Conservation (phyloP, 2,888 invertebrate genomes). For the Scaptomyza cyrtandrae region DNA sequence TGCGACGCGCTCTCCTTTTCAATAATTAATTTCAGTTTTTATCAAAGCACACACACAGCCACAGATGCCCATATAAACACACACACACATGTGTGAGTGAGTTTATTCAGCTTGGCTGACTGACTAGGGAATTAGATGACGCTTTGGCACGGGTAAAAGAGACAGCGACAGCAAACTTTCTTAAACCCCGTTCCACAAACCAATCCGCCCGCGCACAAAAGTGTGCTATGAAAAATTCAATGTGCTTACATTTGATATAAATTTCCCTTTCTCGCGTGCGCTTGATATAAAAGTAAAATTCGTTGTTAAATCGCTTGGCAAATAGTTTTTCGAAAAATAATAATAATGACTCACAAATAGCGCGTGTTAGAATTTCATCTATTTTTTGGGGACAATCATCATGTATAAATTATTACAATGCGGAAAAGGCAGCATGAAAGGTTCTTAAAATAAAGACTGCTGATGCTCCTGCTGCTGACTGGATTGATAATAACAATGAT, state of each 20-base stretch:
- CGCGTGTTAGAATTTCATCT: conserved; percentile 31
- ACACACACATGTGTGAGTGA: conserved; percentile 1
- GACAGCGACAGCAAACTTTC: conserved; percentile 45
- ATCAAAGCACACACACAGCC: conserved; percentile 66
- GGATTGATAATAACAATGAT: conserved; percentile 10
- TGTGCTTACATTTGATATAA: conserved; percentile 74
- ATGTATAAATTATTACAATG: conserved; percentile 53
- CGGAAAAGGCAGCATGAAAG: conserved; percentile 22
- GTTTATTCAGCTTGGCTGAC: conserved; percentile 22
- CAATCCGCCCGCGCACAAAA: conserved; percentile 35
- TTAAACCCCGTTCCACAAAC: background rate
- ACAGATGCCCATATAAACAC: conserved; percentile 9
- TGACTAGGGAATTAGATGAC: conserved; percentile 61
- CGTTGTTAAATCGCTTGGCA: conserved; percentile 73
- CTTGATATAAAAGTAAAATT: conserved; percentile 71
- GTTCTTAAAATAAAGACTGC: conserved; percentile 35
- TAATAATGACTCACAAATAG: conserved; percentile 30
- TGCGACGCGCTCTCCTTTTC: conserved; percentile 57
- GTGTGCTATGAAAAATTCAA: conserved; percentile 69
- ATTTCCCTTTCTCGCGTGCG: conserved; percentile 53
- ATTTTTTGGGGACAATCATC: conserved; percentile 62
- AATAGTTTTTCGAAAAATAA: conserved; percentile 65
- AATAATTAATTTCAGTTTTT: conserved; percentile 80
- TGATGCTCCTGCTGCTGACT: background rate
- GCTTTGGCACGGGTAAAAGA: conserved; percentile 62